Conservation (phyloP, 2,113 vertebrate species). For the Malurus cyaneus region DNA sequence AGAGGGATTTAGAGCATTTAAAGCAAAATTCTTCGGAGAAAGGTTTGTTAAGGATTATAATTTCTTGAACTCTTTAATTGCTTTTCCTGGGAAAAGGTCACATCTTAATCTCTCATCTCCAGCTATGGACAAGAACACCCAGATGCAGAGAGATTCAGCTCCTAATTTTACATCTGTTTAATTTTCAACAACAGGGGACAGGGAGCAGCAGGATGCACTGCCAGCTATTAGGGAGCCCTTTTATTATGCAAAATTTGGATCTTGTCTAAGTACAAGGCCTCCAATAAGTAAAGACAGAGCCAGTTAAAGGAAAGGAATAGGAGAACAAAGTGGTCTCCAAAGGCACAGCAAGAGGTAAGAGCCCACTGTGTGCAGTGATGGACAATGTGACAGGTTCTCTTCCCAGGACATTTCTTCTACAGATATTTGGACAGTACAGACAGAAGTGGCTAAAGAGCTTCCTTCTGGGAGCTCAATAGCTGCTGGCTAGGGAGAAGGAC, state of each 20-base stretch:
- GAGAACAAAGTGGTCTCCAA: constrained; percentile 38
- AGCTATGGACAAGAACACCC: not conserved
- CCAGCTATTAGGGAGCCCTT: constrained; percentile 16
- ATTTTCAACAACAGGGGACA: constrained; percentile 39
- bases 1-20: not conserved
- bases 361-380: not conserved
- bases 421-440: not conserved
- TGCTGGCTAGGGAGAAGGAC: not conserved
- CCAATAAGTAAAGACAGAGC: constrained; percentile 12
- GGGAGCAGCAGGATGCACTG: constrained; percentile 44
- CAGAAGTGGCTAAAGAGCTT: not conserved
- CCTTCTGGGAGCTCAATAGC: not conserved
- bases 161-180: constrained; percentile 47
- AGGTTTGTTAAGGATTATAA: not conserved
- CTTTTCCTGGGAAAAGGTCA: not conserved
- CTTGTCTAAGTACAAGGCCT: constrained; percentile 27
- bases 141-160: constrained; percentile 15
- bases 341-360: constrained; percentile 50
- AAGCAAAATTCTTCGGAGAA: not conserved
- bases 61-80: not conserved
- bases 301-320: constrained; percentile 24
- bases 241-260: constrained; percentile 55
- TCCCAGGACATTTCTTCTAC: not conserved
- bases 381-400: constrained; percentile 9
- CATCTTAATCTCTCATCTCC: not conserved